Conservation (phyloP, 2,797 vertebrate genomes). For the Sphaeramia orbicularis region DNA sequence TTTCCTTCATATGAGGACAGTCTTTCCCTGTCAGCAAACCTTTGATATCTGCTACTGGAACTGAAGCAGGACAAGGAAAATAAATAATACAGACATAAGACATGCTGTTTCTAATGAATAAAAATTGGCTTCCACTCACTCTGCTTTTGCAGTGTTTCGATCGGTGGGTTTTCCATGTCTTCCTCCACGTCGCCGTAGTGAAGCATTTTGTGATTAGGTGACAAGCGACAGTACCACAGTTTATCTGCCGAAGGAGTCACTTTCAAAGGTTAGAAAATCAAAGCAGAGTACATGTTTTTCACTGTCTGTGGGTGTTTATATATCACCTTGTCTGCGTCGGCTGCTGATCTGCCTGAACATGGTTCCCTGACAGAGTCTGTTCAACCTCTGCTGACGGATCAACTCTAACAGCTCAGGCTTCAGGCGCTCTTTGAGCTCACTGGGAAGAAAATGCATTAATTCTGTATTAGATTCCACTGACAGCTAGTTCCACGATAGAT, state of each 20-base stretch:
- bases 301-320: not conserved
- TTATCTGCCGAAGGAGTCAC: constrained; percentile 86
- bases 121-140: constrained; percentile 81
- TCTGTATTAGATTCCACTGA: not conserved
- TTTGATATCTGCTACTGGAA: constrained; percentile 95
- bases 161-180: constrained; percentile 83
- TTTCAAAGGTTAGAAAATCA: not conserved
- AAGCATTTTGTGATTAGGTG: constrained; percentile 97
- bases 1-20: constrained; percentile 95
- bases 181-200: constrained; percentile 95
- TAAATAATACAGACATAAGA: not conserved
- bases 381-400: constrained; percentile 95
- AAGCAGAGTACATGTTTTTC: not conserved
- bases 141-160: constrained; percentile 92
- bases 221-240: constrained; percentile 96
- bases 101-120: accelerated
- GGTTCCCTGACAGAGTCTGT: constrained; percentile 93
- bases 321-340: constrained; percentile 92
- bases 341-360: constrained; percentile 97
- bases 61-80: constrained; percentile 69
- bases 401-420: constrained; percentile 94
- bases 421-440: constrained; percentile 93
- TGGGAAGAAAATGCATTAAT: constrained; percentile 52
- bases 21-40: constrained; percentile 92
- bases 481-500: constrained; percentile 16